phyloP scores from a whole-genome alignment of 2,797 vertebrate species.

The Erethizon dorsatum region DNA sequence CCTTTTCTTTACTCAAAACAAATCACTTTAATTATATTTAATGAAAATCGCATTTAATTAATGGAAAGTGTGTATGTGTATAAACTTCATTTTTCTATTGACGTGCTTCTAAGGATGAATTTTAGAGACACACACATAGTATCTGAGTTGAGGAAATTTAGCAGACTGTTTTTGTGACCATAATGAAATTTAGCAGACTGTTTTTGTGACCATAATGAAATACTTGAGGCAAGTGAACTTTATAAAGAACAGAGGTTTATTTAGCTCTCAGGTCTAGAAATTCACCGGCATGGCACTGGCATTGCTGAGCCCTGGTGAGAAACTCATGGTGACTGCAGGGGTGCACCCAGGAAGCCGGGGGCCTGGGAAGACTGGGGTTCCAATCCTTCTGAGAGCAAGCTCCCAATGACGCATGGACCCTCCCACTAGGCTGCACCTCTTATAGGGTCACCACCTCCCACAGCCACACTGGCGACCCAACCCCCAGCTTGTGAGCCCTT shows the following conservation, averaged over 20 bases:
- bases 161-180: background rate
- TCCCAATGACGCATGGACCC: too few species aligned
- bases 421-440: background rate
- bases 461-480: too few species aligned
- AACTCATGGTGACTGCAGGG: too few species aligned
- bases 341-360: background rate
- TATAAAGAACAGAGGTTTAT: background rate
- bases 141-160: background rate
- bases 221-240: background rate
- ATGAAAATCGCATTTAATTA: conserved; percentile 24
- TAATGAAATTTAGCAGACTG: background rate
- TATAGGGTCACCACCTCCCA: background rate
- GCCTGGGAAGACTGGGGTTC: background rate
- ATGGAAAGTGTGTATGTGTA: background rate
- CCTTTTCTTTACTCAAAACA: background rate
- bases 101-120: background rate
- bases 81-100: background rate
- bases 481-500: too few species aligned
- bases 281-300: background rate
- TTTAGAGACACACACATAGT: background rate
- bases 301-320: background rate
- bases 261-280: background rate
- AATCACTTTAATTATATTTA: conserved; percentile 5
- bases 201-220: background rate
- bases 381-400: background rate